Evolutionary conservation across 1,140 invertebrate genomes (phyloP).

Genomic region (Cydia pomonella): DNA sequence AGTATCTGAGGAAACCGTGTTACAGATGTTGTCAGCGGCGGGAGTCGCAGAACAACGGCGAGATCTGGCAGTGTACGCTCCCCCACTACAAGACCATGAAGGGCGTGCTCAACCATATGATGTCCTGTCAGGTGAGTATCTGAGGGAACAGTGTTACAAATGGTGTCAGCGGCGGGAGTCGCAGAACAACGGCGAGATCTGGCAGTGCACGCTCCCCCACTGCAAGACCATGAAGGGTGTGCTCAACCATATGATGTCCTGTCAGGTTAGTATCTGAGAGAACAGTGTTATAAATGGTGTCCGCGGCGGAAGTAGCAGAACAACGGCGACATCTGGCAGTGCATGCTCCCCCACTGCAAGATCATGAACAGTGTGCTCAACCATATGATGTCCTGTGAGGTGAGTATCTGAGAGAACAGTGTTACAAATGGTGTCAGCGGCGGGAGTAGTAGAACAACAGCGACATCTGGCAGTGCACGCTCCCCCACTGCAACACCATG

Average conservation of each 20-base stretch:
- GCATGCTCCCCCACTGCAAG: conserved; percentile 97
- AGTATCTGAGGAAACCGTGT: too few species aligned
- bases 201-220: conserved; percentile 95
- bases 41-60: conserved; percentile 90
- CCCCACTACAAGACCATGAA: conserved; percentile 99
- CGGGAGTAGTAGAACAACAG: conserved; percentile 91
- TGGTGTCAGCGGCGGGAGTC: conserved; percentile 95
- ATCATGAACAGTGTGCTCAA: too few species aligned
- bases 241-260: conserved; percentile 99
- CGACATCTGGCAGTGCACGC: conserved; percentile 90
- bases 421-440: conserved; percentile 97
- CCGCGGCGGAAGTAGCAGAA: conserved; percentile 92
- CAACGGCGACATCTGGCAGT: conserved; percentile 90
- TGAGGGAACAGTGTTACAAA: too few species aligned
- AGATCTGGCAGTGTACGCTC: conserved; percentile 91
- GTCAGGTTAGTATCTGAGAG: conserved; percentile 85
- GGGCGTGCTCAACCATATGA: conserved; percentile 99
- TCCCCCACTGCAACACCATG: conserved; percentile 99
- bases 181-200: conserved; percentile 88
- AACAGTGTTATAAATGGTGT: too few species aligned
- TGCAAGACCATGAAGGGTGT: conserved; percentile 99
- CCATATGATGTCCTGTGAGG: too few species aligned
- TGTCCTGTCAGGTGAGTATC: conserved; percentile 88
- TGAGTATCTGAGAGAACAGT: too few species aligned
- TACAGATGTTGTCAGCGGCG: conserved; percentile 96